A percentile compares a stretch with the other conserved stretches of the same genome.
Conservation (phyloP, 2,113 vertebrate species). For the Pelecanus crispus region DNA sequence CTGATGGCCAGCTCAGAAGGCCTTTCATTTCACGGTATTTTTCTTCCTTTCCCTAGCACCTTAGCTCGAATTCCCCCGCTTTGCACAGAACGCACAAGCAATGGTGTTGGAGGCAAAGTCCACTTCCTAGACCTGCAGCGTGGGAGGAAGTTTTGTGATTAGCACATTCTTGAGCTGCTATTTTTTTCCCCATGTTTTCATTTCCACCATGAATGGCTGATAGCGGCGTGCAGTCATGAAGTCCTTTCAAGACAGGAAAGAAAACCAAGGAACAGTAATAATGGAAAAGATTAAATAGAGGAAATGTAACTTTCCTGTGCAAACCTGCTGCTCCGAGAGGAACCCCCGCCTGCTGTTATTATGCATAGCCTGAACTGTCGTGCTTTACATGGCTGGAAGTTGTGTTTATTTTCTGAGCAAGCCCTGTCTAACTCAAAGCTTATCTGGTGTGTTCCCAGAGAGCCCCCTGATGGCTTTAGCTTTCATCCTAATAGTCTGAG, state of each 20-base stretch:
- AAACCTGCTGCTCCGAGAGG: neutral
- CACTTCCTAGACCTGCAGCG: neutral
- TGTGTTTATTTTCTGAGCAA: slow-evolving; percentile 22
- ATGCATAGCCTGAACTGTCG: neutral
- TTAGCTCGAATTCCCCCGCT: neutral
- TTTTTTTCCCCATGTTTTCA: slow-evolving; percentile 1
- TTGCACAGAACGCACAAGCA: neutral
- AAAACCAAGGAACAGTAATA: slow-evolving; percentile 14
- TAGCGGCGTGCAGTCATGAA: neutral
- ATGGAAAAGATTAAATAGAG: slow-evolving; percentile 27
- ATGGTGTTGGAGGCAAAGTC: neutral
- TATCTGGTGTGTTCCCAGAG: neutral
- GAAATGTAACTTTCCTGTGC: slow-evolving; percentile 21
- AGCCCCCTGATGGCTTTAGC: slow-evolving; percentile 38
- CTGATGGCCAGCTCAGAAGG: neutral
- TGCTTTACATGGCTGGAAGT: neutral
- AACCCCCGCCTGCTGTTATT: neutral
- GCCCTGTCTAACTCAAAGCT: neutral
- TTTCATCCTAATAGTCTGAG: neutral
- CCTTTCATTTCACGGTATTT: neutral
- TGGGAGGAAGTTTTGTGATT: neutral
- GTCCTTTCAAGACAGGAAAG: neutral
- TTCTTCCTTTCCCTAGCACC: neutral
- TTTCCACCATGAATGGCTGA: neutral
- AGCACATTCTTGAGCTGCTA: neutral